These are phyloP conservation scores for Polyergus mexicanus DNA, from an alignment of 1,140 invertebrate species.

Conservation along the genomic window DNA sequence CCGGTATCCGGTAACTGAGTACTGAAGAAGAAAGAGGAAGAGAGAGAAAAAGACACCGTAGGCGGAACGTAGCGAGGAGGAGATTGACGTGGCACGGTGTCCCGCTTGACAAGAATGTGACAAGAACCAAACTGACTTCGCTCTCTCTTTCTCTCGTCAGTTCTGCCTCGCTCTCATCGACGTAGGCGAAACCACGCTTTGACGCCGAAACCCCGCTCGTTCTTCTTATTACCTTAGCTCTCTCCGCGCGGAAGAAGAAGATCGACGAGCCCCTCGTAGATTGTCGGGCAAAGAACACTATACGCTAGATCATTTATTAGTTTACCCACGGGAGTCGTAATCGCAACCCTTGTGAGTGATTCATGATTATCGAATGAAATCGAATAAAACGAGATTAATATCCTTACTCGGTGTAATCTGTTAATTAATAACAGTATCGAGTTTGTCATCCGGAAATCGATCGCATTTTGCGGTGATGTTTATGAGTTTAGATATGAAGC, in stretches of 20 bases:
- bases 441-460: not conserved
- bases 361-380: slow-evolving; percentile 41
- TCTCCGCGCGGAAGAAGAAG: slow-evolving; percentile 35
- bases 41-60: slow-evolving; percentile 61
- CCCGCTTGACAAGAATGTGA: slow-evolving; percentile 86
- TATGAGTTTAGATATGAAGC: not conserved
- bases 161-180: slow-evolving; percentile 51
- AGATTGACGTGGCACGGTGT: slow-evolving; percentile 86
- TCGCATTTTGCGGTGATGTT: not conserved
- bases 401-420: slow-evolving; percentile 4
- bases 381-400: slow-evolving; percentile 48
- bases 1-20: slow-evolving; percentile 52
- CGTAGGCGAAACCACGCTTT: slow-evolving; percentile 52
- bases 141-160: slow-evolving; percentile 68
- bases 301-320: slow-evolving; percentile 34
- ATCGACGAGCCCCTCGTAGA: slow-evolving; percentile 17
- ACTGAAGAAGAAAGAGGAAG: slow-evolving; percentile 28
- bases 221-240: slow-evolving; percentile 66
- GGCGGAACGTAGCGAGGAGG: slow-evolving; percentile 79
- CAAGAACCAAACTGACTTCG: slow-evolving; percentile 85
- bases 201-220: slow-evolving; percentile 62
- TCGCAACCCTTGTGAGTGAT: slow-evolving; percentile 38
- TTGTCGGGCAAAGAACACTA: not conserved
- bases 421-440: not conserved
- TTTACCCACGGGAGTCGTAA: slow-evolving; percentile 32